These are phyloP conservation scores for Dolichallabes microphthalmus DNA, from an alignment of 2,113 vertebrate species.

Conservation along the genomic window DNA sequence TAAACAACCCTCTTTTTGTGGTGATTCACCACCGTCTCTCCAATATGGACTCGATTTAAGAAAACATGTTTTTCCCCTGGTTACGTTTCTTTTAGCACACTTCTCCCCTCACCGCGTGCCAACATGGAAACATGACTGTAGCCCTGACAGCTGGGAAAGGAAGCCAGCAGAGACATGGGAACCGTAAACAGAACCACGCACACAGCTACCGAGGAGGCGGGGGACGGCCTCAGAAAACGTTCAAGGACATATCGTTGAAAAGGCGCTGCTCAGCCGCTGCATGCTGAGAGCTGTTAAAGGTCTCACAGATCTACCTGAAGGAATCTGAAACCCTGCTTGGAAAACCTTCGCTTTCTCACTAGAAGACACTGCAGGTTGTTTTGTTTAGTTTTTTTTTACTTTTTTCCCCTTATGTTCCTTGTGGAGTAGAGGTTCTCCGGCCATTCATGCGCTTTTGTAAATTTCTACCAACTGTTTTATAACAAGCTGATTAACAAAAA, in stretches of 20 bases:
- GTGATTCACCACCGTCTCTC: neutral
- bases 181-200: slow-evolving; percentile 13
- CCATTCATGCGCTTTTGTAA: neutral
- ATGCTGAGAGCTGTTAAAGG: neutral
- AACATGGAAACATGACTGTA: slow-evolving; percentile 31
- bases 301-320: neutral
- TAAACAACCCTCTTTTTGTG: neutral
- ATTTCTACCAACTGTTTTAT: neutral
- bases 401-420: neutral
- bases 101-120: slow-evolving; percentile 4
- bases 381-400: neutral
- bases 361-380: neutral
- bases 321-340: neutral
- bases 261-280: neutral
- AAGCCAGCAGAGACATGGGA: slow-evolving; percentile 15
- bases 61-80: neutral
- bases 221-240: neutral
- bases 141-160: slow-evolving; percentile 12
- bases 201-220: neutral
- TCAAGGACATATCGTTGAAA: neutral
- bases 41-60: slow-evolving; percentile 7
- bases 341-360: neutral
- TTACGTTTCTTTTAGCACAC: neutral
- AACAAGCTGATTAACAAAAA: neutral
- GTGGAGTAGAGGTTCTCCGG: neutral